Conservation (phyloP, 2,113 vertebrate genomes). For the Amblyopsis rosae region DNA sequence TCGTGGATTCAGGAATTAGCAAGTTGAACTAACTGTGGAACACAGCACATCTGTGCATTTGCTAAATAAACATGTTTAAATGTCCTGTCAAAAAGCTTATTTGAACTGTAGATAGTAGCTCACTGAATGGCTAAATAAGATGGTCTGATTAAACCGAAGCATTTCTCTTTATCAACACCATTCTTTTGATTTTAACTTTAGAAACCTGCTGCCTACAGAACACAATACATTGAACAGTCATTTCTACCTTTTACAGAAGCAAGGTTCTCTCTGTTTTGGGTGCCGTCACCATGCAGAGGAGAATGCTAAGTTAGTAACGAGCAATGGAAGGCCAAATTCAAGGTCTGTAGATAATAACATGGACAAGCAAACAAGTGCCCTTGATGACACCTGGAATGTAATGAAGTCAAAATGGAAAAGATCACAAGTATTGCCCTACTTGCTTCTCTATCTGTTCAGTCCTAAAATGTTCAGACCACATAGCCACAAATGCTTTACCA, state of each 20-base stretch:
- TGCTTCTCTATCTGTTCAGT: too few species aligned
- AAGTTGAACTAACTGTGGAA: conserved; percentile 33
- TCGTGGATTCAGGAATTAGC: conserved; percentile 17
- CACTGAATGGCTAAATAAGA: conserved; percentile 82
- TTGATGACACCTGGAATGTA: not conserved
- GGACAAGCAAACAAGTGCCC: conserved; percentile 19
- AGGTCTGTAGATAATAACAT: conserved; percentile 23
- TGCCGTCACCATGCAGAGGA: conserved; percentile 76
- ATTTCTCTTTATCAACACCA: conserved; percentile 53
- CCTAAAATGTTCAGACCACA: too few species aligned
- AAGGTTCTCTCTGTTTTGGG: conserved; percentile 41
- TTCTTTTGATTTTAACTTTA: conserved; percentile 14
- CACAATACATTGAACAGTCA: conserved; percentile 38
- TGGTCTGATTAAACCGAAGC: conserved; percentile 79
- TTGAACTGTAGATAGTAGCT: conserved; percentile 81
- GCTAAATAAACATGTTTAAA: conserved; percentile 75
- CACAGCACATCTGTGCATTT: conserved; percentile 69
- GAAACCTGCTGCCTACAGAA: conserved; percentile 42
- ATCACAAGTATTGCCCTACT: conserved; percentile 1
- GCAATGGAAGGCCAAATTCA: conserved; percentile 39
- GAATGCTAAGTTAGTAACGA: conserved; percentile 57
- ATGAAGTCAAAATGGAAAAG: too few species aligned
- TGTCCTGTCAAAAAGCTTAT: conserved; percentile 81
- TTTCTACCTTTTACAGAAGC: conserved; percentile 34
- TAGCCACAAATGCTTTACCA: too few species aligned